A percentile compares a stretch with the other conserved stretches of the same genome.
These are phyloP conservation scores for Lasioglossum baleicum DNA, from an alignment of 1,140 invertebrate species.

Conservation along the genomic window DNA sequence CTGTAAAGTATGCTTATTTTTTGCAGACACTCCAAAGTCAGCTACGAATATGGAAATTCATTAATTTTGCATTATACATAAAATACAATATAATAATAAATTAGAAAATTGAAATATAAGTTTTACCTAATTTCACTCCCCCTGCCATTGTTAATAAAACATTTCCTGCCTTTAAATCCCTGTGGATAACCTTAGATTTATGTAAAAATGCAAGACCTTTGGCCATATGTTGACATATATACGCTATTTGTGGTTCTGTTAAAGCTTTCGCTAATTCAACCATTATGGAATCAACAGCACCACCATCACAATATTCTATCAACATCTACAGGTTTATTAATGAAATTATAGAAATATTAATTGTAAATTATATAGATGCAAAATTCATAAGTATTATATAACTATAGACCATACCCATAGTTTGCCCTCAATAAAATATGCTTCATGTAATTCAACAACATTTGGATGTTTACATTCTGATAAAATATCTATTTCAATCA, in stretches of 20 bases:
- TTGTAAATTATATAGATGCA: no score
- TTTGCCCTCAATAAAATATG: constrained; percentile 95
- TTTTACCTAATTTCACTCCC: constrained; percentile 96
- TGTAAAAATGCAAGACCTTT: constrained; percentile 91
- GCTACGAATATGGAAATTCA: constrained; percentile 83
- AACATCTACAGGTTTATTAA: constrained; percentile 87
- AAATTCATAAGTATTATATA: no score
- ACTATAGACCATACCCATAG: constrained; percentile 88
- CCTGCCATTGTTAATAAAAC: constrained; percentile 97
- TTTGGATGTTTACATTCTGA: constrained; percentile 96
- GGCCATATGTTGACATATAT: constrained; percentile 94
- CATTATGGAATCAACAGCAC: constrained; percentile 99
- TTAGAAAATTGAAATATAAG: no score
- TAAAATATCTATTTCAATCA: constrained; percentile 99
- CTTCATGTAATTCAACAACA: constrained; percentile 96
- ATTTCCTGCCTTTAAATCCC: constrained; percentile 99
- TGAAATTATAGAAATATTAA: constrained; percentile 4
- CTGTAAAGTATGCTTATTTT: constrained; percentile 97
- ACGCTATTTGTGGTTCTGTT: constrained; percentile 96
- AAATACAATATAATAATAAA: no score
- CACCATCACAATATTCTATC: constrained; percentile 99
- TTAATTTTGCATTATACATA: constrained; percentile 19
- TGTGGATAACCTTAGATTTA: constrained; percentile 94
- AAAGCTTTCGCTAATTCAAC: constrained; percentile 97
- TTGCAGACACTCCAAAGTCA: constrained; percentile 99